Evolutionary conservation across 2,113 vertebrate species (phyloP), one percentile per base, ranked within the genome.

Genomic region (Australoheros scitulus): DNA sequence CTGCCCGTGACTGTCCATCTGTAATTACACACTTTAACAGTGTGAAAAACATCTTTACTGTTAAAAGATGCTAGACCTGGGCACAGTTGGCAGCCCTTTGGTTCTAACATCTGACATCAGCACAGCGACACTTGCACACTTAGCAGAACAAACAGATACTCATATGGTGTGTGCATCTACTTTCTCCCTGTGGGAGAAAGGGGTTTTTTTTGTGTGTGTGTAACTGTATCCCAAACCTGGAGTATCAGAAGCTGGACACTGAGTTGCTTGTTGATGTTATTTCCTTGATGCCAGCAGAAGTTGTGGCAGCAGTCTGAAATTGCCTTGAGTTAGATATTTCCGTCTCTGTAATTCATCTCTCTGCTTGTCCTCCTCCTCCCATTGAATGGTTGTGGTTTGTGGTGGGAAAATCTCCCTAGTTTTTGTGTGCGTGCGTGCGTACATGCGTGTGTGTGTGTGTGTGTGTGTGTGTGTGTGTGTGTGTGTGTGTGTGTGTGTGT

Each of bases 321-420:
- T 89, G 90, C 89, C 90, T 75, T 59, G 41, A 88, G 75, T 80
- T 76, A 79, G 90, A 94, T 94, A 94, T 95, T 94, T 94, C 86
- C 78, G 90, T 88, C 92, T 92, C 88, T 91, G 88, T 91, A 92
- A 92, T 94, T 93, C 91, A 88, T 92, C 85, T 90, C 83, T 36
- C 74, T 87, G 79, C 88, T 63, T 86, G 78, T 90, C 85, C 81
- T 91, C 89, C 86, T 92, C 92, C 91, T 91, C 91, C 92, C 92
- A 86, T 86, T 89, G 90, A 91, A 93, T 93, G 90, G 80, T 83
- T 93, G 93, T 93, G 92, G 94, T 87, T 88, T 94, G 93, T 91
- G 94, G 92, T 93, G 92, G 90, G 85, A 92, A 92, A 93, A 84
- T 85, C 87, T 93, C 80, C 83, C 77, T 57, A 5, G 29, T 82